Percentiles rank a stretch among this genome's conserved stretches.
Evolutionary conservation across 2,888 invertebrate genomes (phyloP).

Genomic region (Drosophila ezoana): DNA sequence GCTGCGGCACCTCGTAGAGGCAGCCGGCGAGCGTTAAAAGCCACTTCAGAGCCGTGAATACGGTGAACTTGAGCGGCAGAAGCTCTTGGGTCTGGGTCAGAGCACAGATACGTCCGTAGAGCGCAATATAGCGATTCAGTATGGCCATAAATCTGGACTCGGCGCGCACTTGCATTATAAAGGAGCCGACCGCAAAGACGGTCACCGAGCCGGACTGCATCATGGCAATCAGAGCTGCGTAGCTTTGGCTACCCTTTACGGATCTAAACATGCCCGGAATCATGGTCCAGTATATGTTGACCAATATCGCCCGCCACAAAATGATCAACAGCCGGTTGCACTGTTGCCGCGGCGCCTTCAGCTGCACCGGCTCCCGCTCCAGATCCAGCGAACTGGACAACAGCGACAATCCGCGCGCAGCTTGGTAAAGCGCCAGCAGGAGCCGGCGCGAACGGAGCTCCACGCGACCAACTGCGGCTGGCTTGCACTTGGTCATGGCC

Average conservation of each 20-base stretch:
- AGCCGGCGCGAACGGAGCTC: constrained; percentile 55
- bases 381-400: constrained; percentile 50
- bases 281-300: constrained; percentile 51
- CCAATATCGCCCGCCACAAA: constrained; percentile 56
- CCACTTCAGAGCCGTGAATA: constrained; percentile 55
- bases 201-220: constrained; percentile 65
- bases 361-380: constrained; percentile 24
- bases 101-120: constrained; percentile 51
- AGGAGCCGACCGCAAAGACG: constrained; percentile 64
- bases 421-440: constrained; percentile 56
- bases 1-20: constrained; percentile 63
- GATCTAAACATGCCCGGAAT: constrained; percentile 49
- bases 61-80: constrained; percentile 58
- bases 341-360: constrained; percentile 38
- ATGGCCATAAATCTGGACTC: constrained; percentile 53
- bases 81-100: constrained; percentile 38
- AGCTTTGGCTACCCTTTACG: constrained; percentile 28
- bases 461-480: constrained; percentile 10
- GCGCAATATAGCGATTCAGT: constrained; percentile 63
- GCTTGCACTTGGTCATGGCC: constrained; percentile 48
- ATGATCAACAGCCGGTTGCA: constrained; percentile 39
- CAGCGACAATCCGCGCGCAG: constrained; percentile 63
- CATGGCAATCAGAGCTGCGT: constrained; percentile 53
- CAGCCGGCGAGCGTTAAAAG: constrained; percentile 63
- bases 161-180: constrained; percentile 57